These are phyloP conservation scores for Aplysina aerophoba DNA, from an alignment of 37 sponge, comb jelly and placozoan genomes.

Conservation along the genomic window DNA sequence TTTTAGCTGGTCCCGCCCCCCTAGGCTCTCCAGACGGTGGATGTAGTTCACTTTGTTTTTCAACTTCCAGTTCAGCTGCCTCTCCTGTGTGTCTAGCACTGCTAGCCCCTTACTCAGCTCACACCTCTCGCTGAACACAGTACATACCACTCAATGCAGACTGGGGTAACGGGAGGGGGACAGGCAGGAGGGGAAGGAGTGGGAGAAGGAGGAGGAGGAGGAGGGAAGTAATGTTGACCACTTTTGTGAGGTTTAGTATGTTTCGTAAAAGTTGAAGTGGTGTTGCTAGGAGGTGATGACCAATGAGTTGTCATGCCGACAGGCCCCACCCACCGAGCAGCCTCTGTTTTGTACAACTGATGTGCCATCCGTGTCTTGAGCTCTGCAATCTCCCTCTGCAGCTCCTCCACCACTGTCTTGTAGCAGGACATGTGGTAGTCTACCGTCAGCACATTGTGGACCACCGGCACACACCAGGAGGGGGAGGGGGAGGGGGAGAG, in stretches of 20 bases:
- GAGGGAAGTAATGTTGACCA: no score
- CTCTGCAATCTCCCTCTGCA: conserved; percentile 79
- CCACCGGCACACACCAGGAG: no score
- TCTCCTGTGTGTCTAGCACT: conserved; percentile 37
- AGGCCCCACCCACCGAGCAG: conserved; percentile 28
- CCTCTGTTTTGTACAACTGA: conserved; percentile 39
- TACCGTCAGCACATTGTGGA: conserved; percentile 87
- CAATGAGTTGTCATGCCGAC: neutral
- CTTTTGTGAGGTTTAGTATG: no score
- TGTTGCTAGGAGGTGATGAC: no score
- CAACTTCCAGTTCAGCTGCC: conserved; percentile 6
- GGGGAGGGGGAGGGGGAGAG: no score
- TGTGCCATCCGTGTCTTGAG: conserved; percentile 61
- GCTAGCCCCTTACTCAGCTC: conserved; percentile 38
- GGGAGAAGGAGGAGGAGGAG: no score
- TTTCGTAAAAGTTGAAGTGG: no score
- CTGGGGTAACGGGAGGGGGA: no score
- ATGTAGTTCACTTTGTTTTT: conserved; percentile 23
- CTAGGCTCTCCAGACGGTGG: neutral
- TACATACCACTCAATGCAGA: neutral
- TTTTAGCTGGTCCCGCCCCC: neutral
- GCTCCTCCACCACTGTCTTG: conserved; percentile 78
- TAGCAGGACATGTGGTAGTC: conserved; percentile 84
- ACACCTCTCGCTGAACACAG: conserved; percentile 37
- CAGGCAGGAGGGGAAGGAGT: no score